A percentile compares a stretch with the other conserved stretches of the same genome.
phyloP scores from a whole-genome alignment of 1,140 invertebrate species.

The Ceratina australensis region DNA sequence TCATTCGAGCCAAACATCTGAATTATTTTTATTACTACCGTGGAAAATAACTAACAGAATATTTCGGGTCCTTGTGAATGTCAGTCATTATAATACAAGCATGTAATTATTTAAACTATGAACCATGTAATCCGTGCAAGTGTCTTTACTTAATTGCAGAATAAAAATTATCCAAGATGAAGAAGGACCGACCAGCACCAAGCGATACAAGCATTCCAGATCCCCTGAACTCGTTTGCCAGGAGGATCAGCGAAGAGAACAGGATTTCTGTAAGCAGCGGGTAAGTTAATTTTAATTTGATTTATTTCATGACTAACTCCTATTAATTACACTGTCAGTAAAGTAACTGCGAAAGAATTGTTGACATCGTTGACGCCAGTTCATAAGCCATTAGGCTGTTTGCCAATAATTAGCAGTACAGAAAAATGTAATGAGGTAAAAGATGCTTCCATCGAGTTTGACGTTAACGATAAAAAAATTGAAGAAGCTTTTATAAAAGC shows the following conservation, averaged over 20 bases:
- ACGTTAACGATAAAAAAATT: not conserved
- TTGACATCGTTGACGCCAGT: slow-evolving; percentile 22
- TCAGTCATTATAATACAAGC: no score
- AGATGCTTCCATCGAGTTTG: not conserved
- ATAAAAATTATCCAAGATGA: slow-evolving; percentile 9
- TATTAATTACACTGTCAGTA: slow-evolving; percentile 9
- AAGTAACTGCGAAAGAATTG: slow-evolving; percentile 34
- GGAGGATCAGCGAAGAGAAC: not conserved
- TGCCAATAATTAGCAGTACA: not conserved
- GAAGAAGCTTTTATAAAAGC: not conserved
- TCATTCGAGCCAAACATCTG: no score
- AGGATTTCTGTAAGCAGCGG: not conserved
- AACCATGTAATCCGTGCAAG: no score
- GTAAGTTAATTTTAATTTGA: not conserved
- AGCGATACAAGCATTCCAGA: not conserved
- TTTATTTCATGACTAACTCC: not conserved
- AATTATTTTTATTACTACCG: no score
- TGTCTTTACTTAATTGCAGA: not conserved
- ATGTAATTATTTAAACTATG: no score
- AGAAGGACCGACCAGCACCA: not conserved
- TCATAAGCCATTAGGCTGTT: not conserved
- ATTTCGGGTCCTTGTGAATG: no score
- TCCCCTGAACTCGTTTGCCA: slow-evolving; percentile 4
- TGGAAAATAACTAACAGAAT: no score
- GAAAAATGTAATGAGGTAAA: not conserved